Conservation (phyloP, 2,888 invertebrate genomes). For the Drosophila kuntzei region DNA sequence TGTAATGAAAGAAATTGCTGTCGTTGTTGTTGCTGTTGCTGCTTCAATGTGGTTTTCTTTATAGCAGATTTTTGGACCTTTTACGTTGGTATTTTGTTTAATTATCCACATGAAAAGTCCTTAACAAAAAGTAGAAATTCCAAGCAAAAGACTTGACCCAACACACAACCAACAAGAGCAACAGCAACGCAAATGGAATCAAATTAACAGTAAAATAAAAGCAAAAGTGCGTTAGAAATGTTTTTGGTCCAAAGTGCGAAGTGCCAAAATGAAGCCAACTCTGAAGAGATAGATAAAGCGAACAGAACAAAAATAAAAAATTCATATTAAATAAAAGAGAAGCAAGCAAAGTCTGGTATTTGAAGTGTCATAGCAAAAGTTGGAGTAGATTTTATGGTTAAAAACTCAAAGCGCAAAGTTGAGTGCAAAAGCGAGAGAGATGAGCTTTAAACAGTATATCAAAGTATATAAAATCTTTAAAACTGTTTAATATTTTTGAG, state of each 20-base stretch:
- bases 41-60: constrained; percentile 38
- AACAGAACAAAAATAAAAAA: constrained; percentile 6
- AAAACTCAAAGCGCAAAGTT: constrained; percentile 5
- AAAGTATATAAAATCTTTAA: neutral
- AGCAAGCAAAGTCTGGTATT: constrained; percentile 36
- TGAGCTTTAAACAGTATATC: constrained; percentile 6
- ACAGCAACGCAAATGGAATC: constrained; percentile 54
- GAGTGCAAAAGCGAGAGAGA: neutral
- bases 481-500: constrained; percentile 1
- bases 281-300: constrained; percentile 43
- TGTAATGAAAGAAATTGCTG: constrained; percentile 39
- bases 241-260: constrained; percentile 38
- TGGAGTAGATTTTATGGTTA: constrained; percentile 28
- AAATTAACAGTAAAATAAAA: constrained; percentile 75
- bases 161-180: constrained; percentile 17
- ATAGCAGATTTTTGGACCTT: constrained; percentile 29
- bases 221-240: constrained; percentile 67
- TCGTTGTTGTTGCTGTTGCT: constrained; percentile 6
- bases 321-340: constrained; percentile 20
- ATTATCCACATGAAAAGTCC: constrained; percentile 79
- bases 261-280: constrained; percentile 69
- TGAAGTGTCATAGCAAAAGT: constrained; percentile 48
- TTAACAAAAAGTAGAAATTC: constrained; percentile 50
- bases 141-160: constrained; percentile 50
- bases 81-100: constrained; percentile 72